Conservation (phyloP, 2,888 invertebrate species). For the Tetragonisca angustula region DNA sequence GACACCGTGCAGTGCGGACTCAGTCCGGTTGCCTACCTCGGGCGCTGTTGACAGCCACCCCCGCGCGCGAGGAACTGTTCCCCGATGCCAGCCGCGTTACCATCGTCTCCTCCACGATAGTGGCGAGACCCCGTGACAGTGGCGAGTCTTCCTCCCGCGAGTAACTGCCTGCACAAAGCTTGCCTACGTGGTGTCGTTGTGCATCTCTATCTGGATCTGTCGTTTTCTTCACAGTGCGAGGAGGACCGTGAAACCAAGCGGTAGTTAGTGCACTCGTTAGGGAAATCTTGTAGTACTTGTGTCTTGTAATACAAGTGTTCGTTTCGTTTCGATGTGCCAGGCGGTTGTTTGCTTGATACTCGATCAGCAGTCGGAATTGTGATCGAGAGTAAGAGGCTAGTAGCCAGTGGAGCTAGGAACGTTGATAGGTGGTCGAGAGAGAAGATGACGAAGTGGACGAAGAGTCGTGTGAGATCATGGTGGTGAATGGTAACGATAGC, state of each 20-base stretch:
- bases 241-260: neutral
- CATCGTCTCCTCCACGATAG: conserved; percentile 12
- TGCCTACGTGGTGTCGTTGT: neutral
- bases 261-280: neutral
- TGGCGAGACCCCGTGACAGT: conserved; percentile 1
- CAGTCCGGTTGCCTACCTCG: conserved; percentile 78
- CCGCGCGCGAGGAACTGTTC: conserved; percentile 45
- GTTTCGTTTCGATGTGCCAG: conserved; percentile 51
- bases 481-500: conserved; percentile 32
- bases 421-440: neutral
- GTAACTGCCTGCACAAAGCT: neutral
- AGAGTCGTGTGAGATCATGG: conserved; percentile 36
- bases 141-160: conserved; percentile 34
- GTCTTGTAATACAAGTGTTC: conserved; percentile 7
- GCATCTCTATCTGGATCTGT: neutral
- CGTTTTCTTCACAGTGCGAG: neutral
- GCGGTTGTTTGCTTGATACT: conserved; percentile 29
- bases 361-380: conserved; percentile 14
- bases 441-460: conserved; percentile 29
- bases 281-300: neutral
- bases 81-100: conserved; percentile 38
- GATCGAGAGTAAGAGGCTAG: neutral
- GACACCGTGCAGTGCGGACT: conserved; percentile 65
- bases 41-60: conserved; percentile 70
- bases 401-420: neutral